phyloP scores from a whole-genome alignment of 2,797 vertebrate species.

The Chelmon rostratus region DNA sequence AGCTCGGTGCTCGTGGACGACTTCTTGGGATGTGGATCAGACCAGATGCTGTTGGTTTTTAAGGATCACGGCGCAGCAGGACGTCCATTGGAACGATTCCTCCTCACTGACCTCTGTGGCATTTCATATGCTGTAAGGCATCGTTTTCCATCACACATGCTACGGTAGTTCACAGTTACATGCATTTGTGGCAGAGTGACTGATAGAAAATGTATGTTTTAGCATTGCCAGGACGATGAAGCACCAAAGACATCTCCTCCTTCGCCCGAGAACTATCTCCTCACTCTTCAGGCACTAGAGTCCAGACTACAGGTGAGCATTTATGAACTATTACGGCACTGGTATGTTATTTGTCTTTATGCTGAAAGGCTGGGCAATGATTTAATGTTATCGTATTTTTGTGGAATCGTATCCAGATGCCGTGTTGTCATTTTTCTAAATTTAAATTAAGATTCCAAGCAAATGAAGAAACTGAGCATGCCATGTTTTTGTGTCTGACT shows the following conservation, averaged over 20 bases:
- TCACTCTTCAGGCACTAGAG: constrained; percentile 90
- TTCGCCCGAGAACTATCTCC: constrained; percentile 83
- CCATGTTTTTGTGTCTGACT: not conserved
- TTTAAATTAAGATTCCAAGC: not conserved
- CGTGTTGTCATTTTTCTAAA: not conserved
- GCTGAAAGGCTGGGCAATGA: not conserved
- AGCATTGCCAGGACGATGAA: constrained; percentile 75
- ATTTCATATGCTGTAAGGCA: constrained; percentile 88
- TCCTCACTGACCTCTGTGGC: constrained; percentile 90
- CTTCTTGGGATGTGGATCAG: constrained; percentile 91
- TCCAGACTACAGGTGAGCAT: constrained; percentile 90
- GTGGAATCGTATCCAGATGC: too few species aligned
- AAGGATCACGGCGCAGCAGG: constrained; percentile 67
- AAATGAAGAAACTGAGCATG: not conserved
- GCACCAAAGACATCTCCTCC: constrained; percentile 62
- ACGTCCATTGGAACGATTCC: constrained; percentile 80
- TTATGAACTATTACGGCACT: not conserved
- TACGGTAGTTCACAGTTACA: not conserved
- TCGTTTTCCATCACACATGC: constrained; percentile 25
- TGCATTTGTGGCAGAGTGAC: not conserved
- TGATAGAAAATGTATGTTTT: constrained; percentile 39
- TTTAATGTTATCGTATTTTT: not conserved
- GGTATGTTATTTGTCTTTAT: not conserved
- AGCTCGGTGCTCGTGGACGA: constrained; percentile 90
- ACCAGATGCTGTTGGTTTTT: constrained; percentile 92